A percentile compares a stretch with the other conserved stretches of the same genome.
These are phyloP conservation scores for Acrobasis suavella DNA, from an alignment of 2,888 invertebrate genomes.

Conservation along the genomic window DNA sequence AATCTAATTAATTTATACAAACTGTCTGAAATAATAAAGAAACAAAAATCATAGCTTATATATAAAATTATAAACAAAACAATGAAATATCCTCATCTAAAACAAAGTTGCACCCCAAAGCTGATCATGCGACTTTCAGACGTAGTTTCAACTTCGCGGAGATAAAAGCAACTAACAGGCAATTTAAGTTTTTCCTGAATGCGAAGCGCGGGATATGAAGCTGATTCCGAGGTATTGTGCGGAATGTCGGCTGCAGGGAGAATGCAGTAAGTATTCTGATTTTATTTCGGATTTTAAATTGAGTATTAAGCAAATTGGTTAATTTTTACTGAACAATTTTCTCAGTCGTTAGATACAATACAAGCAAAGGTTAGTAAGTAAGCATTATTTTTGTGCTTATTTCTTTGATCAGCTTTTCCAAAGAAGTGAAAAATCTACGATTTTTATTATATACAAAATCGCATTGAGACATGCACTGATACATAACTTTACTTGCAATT, in stretches of 20 bases:
- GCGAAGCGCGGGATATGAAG: slow-evolving; percentile 22
- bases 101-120: slow-evolving; percentile 38
- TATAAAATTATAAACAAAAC: slow-evolving; percentile 13
- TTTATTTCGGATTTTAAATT: neutral
- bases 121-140: slow-evolving; percentile 42
- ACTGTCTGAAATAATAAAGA: too few relatives aligned
- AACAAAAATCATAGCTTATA: too few relatives aligned
- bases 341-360: too few relatives aligned
- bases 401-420: too few relatives aligned
- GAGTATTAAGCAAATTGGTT: neutral
- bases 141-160: slow-evolving; percentile 51
- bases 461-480: too few relatives aligned
- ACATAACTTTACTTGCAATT: too few relatives aligned
- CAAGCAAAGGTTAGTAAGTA: too few relatives aligned
- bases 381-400: too few relatives aligned
- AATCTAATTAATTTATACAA: too few relatives aligned
- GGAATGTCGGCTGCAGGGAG: slow-evolving; percentile 14
- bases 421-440: too few relatives aligned
- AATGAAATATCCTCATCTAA: slow-evolving; percentile 26
- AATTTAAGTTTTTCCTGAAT: slow-evolving; percentile 67
- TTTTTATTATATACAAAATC: too few relatives aligned
- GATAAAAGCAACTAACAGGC: slow-evolving; percentile 66
- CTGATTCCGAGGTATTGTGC: slow-evolving; percentile 14
- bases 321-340: too few relatives aligned
- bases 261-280: neutral